Evolutionary conservation across 2,888 invertebrate genomes (phyloP), one percentile per base, ranked within the genome.

Genomic region (Drosophila yooni): DNA sequence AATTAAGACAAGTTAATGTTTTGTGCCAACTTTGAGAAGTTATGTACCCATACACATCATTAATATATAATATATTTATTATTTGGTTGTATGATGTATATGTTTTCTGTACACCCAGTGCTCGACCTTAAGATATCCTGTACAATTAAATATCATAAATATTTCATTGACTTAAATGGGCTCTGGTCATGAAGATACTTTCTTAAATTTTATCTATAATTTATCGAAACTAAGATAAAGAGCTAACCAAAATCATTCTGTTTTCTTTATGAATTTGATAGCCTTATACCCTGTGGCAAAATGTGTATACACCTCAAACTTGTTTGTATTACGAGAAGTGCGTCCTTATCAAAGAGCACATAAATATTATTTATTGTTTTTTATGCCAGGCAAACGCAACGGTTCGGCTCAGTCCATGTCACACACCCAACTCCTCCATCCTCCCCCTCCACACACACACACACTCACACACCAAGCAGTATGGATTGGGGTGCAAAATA

Each of bases 311-410:
- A 18, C 38, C 21, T 46, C 63, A 58, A 70, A 60, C 46, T 46
- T 79, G 69, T 70, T 67, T 63, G 70, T 71, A 83, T 74, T 70
- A 80, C 56, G 64, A 59, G 64, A 67, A 76, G 86, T 60, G 86
- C 51, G 67, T 72, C 60, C 89, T 84, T 85, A 85, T 85, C 85
- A 88, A 70, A 71, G 57, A 70, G 64, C 78, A 80, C 85, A 89
- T 85, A 87, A 85, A 85, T 85, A 82, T 70, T 85, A 85, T 85
- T 85, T 85, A 85, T 85, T 87, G 80, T 89, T 83, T 87, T 86
- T 87, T 87, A 84, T 79, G 73, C 70, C 63, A 75, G 40, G 56
- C n/a, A 38, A 40, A 11, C 21, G 66, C 66, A 70, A 70, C 50
- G 52, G 51, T 48, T 48, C 52, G 31, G 38, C 33, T 56, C 27